Evolutionary conservation across 2,888 invertebrate genomes (phyloP), one percentile per base, ranked within the genome.

Genomic region (Caenorhabditis wallacei): DNA sequence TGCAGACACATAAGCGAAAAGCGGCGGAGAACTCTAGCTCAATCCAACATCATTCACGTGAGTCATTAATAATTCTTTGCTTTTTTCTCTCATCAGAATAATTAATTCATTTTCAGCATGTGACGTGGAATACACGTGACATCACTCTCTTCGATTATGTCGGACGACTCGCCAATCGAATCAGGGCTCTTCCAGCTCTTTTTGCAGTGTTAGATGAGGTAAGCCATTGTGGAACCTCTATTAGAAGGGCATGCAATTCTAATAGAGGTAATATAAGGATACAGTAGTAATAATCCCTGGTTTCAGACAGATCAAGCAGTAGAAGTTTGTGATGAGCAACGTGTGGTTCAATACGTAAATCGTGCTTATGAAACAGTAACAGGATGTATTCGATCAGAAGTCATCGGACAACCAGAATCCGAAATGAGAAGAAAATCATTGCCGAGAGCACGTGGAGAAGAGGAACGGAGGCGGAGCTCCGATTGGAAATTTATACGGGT

Each of bases 271-370:
- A 11, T 43, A n/a, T n/a, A n/a, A n/a, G n/a, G n/a, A n/a, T n/a
- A n/a, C n/a, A n/a, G n/a, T n/a, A n/a, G n/a, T n/a, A n/a, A n/a
- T n/a, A 35, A 35, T 35, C 35, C 35, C 35, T 35, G 43, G 10
- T 85, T 89, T 18, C 80, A 88, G 88, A 88, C 91, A 13, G 90
- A 91, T 57, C 91, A 91, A 82, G 91, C 91, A 20, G 86, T 91
- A 53, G 90, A 91, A 82, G 91, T 91, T 71, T 91, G 90, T 84
- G 91, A 91, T 83, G 91, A 91, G 63, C 74, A 84, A 26, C 87
- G 89, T 66, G 81, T 90, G 13, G 90, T 92, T 85, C 92, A 93
- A 92, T 93, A 92, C 90, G 93, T 93, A 68, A 93, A 93, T 85
- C 91, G 92, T 13, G 93, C 93, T 4, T 93, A 92, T 88, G 93